Evolutionary conservation across 2,888 invertebrate species (phyloP), one percentile per base, ranked within the genome.

Genomic region (Ennomos fuscantarius): DNA sequence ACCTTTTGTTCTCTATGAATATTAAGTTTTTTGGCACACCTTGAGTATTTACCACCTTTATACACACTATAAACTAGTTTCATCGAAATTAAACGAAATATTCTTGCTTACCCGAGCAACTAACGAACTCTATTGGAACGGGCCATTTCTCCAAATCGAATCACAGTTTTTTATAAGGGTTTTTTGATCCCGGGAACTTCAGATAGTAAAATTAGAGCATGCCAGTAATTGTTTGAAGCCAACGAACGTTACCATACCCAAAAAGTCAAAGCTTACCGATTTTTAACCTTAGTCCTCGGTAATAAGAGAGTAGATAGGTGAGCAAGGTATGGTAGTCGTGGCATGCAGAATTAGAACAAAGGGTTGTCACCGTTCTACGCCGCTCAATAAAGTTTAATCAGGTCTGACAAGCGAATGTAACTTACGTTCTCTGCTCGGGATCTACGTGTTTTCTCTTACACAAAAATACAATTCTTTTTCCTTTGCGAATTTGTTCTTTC

Each of bases 361-460:
- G 85, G 82, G 82, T 82, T 84, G 82, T 84, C 81, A 81, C 79
- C 75, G 76, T 74, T 75, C 73, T 76, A 78, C 77, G 78, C 68
- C 74, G 80, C 79, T 81, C 84, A 83, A 84, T 85, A 84, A 84
- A 85, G 78, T 83, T 84, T 84, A 82, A 84, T 84, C 84, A 84
- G 74, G 66, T 69, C 56, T 69, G 79, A 81, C 81, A 77, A 74
- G 73, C 72, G 73, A 80, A 71, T 70, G 72, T 79, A 66, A 76
- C 68, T 75, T 71, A 73, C 69, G 64, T 68, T 71, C 66, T 68
- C 55, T 55, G 55, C 41, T 37, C 56, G 52, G 60, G 52, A 34
- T 41, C 48, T 54, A 60, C 59, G 51, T 55, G 56, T 63, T 58
- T 58, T 60, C 50, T 62, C 47, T 33, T 43, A 46, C 40, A 35